Evolutionary conservation across 2,113 vertebrate genomes (phyloP).

Genomic region (Zosterops pallidus): DNA sequence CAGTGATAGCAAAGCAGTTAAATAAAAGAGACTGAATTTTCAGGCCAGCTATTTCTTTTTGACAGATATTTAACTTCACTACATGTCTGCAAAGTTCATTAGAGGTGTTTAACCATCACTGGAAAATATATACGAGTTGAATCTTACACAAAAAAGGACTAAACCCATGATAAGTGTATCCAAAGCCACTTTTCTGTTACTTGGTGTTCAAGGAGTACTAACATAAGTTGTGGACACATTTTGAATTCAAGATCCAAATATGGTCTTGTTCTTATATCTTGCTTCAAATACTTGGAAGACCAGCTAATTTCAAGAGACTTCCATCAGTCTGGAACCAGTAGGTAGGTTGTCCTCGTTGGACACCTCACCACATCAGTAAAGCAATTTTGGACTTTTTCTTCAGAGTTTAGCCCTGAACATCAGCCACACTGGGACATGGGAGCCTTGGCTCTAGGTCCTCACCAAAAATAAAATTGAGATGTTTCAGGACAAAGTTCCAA

Average conservation of each 20-base stretch:
- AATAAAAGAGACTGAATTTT: background rate
- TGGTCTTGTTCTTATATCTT: background rate
- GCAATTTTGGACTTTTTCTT: background rate
- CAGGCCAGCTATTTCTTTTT: background rate
- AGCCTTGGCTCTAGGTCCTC: background rate
- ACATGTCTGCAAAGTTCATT: background rate
- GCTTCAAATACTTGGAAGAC: background rate
- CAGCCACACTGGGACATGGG: background rate
- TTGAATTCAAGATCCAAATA: background rate
- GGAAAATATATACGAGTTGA: background rate
- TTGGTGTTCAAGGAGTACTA: background rate
- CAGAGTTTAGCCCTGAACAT: background rate
- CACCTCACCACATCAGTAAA: background rate
- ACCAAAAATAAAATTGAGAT: background rate
- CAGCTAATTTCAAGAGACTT: background rate
- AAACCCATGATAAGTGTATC: background rate
- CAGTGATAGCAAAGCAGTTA: background rate
- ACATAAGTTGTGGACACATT: background rate
- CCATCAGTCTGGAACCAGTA: background rate
- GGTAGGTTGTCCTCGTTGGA: accelerated
- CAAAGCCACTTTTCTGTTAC: background rate
- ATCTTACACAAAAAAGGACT: background rate
- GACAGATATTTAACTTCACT: background rate
- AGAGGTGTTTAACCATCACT: background rate
- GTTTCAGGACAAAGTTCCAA: background rate